Base-by-base conservation (phyloP, 2,888 invertebrate species). In the Trilocha varians region DNA sequence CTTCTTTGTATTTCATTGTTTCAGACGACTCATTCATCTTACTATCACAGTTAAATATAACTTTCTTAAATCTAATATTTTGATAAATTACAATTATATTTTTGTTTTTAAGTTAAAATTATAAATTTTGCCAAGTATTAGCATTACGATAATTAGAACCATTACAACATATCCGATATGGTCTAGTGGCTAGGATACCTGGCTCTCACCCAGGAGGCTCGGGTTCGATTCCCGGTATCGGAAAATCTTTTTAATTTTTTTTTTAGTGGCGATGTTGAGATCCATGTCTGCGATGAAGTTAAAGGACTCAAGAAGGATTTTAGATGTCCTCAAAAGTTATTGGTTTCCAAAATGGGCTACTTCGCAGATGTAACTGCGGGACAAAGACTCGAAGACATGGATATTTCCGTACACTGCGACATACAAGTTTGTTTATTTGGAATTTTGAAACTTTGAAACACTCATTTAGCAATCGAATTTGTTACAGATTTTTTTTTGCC, bases 361-460 rank as follows among this genome's bases (percentile, higher is more conserved):
- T 98, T 98, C 75, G 95, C 95, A 8, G 94, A 95, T 63, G 94
- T 96, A 3, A 94, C 94, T 0, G 90, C 91, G 13, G 94, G 90
- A 0, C 94, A 95, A 66, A 88, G 91, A 43, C 74, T 95, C 5
- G 93, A 94, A 63, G 97, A 97, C 61, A 96, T 97, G 90, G 97
- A 98, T 63, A 98, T 98, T 53, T 97, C 97, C 0, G 98, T 98
- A 0, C 98, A 98, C 69, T 98, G 98, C 69, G 98, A 98, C 77
- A 93, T 98, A 43, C 92, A 93, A 65, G 96, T 97, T 46, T 34
- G 5, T 13, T n/a, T 9, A n/a, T n/a, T n/a, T n/a, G n/a, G n/a
- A n/a, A n/a, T n/a, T n/a, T n/a, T n/a, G n/a, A 36, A 13, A 6
- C 6, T 34, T 6, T 6, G 13, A n/a, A n/a, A n/a, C n/a, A n/a